A percentile compares a stretch with the other conserved stretches of the same genome.
Evolutionary conservation across 2,113 vertebrate genomes (phyloP).

Genomic region (Cinclus cinclus): DNA sequence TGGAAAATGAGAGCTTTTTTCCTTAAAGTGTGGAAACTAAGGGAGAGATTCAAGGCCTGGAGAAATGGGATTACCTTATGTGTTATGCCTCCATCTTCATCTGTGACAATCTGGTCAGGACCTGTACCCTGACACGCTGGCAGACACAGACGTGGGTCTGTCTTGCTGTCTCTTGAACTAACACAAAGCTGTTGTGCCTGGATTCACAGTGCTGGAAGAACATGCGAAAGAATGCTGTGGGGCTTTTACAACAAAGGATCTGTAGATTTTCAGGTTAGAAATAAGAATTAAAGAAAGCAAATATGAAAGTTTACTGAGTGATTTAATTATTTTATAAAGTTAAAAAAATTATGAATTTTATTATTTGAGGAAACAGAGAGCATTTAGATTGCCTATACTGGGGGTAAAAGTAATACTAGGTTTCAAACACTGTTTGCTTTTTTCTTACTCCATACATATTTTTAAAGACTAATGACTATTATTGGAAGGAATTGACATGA

Average conservation of each 20-base stretch:
- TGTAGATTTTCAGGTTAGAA: background rate
- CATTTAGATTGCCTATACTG: background rate
- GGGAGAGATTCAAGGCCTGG: background rate
- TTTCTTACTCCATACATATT: slow-evolving; percentile 23
- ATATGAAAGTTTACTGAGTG: background rate
- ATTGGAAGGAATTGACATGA: slow-evolving; percentile 36
- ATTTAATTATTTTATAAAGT: background rate
- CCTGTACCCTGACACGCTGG: rapidly evolving
- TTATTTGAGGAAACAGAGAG: slow-evolving; percentile 26
- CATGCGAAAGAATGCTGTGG: background rate
- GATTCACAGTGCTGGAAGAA: background rate
- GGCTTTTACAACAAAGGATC: background rate
- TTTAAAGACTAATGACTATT: slow-evolving; percentile 28
- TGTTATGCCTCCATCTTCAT: background rate
- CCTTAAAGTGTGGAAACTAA: background rate
- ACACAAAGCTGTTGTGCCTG: background rate
- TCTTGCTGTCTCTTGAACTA: background rate
- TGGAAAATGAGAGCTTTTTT: background rate
- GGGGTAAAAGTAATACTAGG: slow-evolving; percentile 8
- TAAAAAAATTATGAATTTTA: background rate
- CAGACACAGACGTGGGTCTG: background rate
- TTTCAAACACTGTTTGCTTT: slow-evolving; percentile 45
- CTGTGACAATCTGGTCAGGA: background rate
- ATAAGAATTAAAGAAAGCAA: background rate
- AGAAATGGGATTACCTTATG: background rate